Evolutionary conservation across 2,113 vertebrate species (phyloP), one percentile per base, ranked within the genome.

Genomic region (Proteles cristata): DNA sequence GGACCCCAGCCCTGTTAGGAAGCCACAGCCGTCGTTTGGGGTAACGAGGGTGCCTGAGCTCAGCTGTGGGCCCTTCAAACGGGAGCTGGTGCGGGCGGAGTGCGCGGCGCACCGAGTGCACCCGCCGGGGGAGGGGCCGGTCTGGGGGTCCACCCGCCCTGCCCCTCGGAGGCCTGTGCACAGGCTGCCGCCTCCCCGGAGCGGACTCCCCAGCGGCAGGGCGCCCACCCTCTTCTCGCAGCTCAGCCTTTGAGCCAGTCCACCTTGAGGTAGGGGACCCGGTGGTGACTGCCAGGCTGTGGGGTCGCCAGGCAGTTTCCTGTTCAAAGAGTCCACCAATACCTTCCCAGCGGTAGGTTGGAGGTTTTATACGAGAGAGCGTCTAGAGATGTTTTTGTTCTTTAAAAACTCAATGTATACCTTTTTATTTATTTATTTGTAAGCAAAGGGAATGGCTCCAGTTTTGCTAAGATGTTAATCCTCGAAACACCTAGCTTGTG

Each of bases 101-200:
- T 12, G 31, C 50, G 68, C 50, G 9, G 2, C 16, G 68, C 10
- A 0, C 25, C 50, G 39, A 14, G 35, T 1, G 71, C 12, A 23
- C 35, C 21, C 0, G 4, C 5, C 6, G 11, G 69, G 2, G 14
- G 35, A 1, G 10, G 35, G 11, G 35, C 35, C 10, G 23, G 39
- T 55, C 55, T 65, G 69, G 50, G 33, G 33, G 35, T 45, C 43
- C 26, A 33, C 23, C 31, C 4, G 55, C 21, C 2, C 28, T 65
- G 6, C 15, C 48, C 1, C 12, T 53, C 45, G 61, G 55, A 66
- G 43, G 31, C 39, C 65, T 12, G 66, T 8, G 11, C 31, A 53
- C 16, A n/a, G 48, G 53, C 71, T 19, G 82, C 73, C 73, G 33
- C 21, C 33, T 31, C 43, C 74, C 15, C 1, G 15, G 35, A 11